Conservation (phyloP, 2,113 vertebrate genomes). For the Vulpes lagopus region DNA sequence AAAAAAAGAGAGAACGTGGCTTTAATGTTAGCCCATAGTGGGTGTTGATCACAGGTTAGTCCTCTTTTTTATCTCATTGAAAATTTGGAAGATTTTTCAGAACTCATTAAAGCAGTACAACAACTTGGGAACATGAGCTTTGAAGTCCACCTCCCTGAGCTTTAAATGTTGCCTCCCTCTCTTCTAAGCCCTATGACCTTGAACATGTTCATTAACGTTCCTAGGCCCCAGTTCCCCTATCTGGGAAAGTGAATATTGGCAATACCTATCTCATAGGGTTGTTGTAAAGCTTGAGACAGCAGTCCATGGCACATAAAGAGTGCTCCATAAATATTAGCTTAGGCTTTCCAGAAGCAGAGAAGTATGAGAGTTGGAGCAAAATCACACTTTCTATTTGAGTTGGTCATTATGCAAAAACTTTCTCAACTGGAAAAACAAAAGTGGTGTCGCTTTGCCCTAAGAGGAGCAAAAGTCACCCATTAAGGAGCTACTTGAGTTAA, state of each 20-base stretch:
- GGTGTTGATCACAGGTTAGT: background rate
- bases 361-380: background rate
- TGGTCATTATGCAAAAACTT: conserved; percentile 10
- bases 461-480: conserved; percentile 23
- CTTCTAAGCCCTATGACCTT: background rate
- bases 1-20: background rate
- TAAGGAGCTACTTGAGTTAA: conserved; percentile 21
- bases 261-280: background rate
- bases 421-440: background rate
- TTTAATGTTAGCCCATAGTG: background rate
- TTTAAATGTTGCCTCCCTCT: background rate
- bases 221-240: background rate
- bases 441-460: background rate
- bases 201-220: background rate
- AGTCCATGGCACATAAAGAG: background rate
- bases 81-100: background rate
- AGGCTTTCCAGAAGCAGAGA: background rate
- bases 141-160: background rate
- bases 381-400: conserved; percentile 20
- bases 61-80: background rate
- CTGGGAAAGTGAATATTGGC: background rate
- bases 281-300: background rate
- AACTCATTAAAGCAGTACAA: background rate
- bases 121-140: background rate
- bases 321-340: background rate